A percentile compares a stretch with the other conserved stretches of the same genome.
phyloP scores from a whole-genome alignment of 2,888 invertebrate genomes.

The Dolichopus griseipennis region DNA sequence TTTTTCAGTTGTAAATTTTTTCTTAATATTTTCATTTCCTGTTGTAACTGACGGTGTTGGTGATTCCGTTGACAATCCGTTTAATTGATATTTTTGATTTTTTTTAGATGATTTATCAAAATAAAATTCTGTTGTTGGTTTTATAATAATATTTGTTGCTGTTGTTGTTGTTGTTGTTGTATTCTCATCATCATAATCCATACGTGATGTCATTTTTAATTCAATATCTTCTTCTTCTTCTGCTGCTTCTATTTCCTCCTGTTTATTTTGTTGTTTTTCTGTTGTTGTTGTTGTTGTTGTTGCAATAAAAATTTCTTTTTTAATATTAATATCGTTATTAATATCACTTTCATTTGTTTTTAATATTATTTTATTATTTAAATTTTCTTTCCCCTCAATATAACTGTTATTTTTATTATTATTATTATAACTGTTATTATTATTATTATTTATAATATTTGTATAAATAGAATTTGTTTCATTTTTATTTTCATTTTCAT shows the following conservation, averaged over 20 bases:
- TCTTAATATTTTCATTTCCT: background rate
- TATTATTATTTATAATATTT: background rate
- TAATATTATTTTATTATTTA: constrained; percentile 24
- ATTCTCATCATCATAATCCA: constrained; percentile 17
- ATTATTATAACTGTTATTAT: no score
- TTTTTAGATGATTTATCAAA: constrained; percentile 19
- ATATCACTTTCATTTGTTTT: constrained; percentile 21
- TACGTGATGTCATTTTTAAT: background rate
- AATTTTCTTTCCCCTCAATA: constrained; percentile 17
- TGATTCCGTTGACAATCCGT: constrained; percentile 8
- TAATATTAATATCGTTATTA: constrained; percentile 21
- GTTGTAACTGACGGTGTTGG: constrained; percentile 18
- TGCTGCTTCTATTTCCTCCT: constrained; percentile 19
- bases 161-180: constrained; percentile 15
- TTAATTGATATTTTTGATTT: background rate
- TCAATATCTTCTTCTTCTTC: no score
- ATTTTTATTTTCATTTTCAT: background rate
- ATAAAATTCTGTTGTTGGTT: constrained; percentile 19
- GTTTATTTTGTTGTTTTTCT: constrained; percentile 18
- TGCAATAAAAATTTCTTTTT: no score
- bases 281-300: constrained; percentile 20
- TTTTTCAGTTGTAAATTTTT: background rate
- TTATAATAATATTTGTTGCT: constrained; percentile 16
- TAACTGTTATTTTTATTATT: constrained; percentile 13
- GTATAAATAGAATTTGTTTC: background rate